Evolutionary conservation across 2,797 vertebrate genomes (phyloP), one percentile per base, ranked within the genome.

Genomic region (Molothrus aeneus): DNA sequence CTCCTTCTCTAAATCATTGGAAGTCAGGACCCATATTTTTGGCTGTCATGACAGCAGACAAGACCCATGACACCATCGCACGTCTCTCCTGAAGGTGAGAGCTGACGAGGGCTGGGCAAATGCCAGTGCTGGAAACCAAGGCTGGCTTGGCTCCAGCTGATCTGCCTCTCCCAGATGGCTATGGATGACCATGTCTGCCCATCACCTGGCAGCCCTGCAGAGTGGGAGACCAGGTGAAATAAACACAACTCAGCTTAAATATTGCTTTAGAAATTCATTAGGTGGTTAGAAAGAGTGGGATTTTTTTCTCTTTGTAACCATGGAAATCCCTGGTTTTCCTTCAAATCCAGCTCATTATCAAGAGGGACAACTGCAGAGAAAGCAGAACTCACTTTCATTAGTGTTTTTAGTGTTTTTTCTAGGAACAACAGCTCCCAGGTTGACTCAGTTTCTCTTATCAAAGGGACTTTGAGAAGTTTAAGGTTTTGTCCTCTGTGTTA

Each of bases 41-140:
- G 60, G 79, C 88, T 4, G 3, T 42, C 17, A 13, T 54, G 90
- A 80, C 24, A 12, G 82, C 92, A 90, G 86, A 63, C 8, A 5
- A 40, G 82, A 91, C 83, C 48, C 3, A 11, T 88, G 85, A 87
- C 73, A 64, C 21, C 0, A 8, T 15, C 48, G 1, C 71, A 28
- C 64, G 84, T 96, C 91, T 93, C 80, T 71, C 68, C 89, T 89
- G 88, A 95, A 95, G 74, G 81, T 94, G 81, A 95, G 94, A 93
- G 74, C 75, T 90, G 89, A 96, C 0, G 45, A 95, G 87, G 40
- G 56, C 38, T 96, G 83, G 63, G 61, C 1, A 24, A 71, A 50
- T 3, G 69, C 90, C 94, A 89, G 32, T 2, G 4, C 75, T 92
- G 83, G 80, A 64, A 86, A 77, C 40, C 13, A 26, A 94, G 57